Base-by-base conservation (phyloP, 2,797 vertebrate species). In the Sebastes iracundus region DNA sequence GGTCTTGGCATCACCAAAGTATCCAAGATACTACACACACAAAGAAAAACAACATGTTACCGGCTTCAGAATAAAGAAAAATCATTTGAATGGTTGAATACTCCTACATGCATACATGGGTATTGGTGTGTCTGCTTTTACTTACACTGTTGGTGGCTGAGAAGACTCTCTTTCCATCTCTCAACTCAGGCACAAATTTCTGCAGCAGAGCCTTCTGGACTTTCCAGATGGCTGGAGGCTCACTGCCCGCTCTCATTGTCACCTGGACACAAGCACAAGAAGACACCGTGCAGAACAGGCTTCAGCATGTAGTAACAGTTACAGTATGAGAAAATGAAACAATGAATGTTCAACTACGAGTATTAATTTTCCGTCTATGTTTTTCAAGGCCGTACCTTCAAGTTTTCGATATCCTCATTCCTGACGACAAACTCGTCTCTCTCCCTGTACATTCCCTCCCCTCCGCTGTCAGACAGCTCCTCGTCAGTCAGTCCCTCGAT, bases 201-300 rank as follows among this genome's bases (percentile, higher is more conserved):
- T 99, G 99, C 89, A 99, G 95, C 90, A 99, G 94, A 91, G 99
- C 99, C 90, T 99, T 99, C 88, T 99, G 99, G 62, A 99, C 99
- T 92, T 99, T 99, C 99, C 99, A 99, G 91, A 99, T 99, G 88
- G 98, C 98, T 82, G 99, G 99, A 74, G 99, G 98, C 84, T 99
- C 98, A 83, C 90, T 96, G 77, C 99, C 99, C 42, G 92, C 93
- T 94, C 92, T 96, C 95, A 99, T 95, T 68, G 97, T 97, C 91
- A 96, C 94, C 99, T 99, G 84, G 49, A 90, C 23, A 66, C 56
- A 89, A 12, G 33, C 22, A 46, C 68, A 89, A 6, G 42, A 20
- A 52, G 16, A 63, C 18, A 84, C 10, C 59, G 27, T 12, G 6
- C 42, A 84, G 52, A 77, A 70, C 16, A 58, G 12, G 33, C 20